Base-by-base conservation (phyloP, 2,888 invertebrate genomes). In the Teinopalpus imperialis region DNA sequence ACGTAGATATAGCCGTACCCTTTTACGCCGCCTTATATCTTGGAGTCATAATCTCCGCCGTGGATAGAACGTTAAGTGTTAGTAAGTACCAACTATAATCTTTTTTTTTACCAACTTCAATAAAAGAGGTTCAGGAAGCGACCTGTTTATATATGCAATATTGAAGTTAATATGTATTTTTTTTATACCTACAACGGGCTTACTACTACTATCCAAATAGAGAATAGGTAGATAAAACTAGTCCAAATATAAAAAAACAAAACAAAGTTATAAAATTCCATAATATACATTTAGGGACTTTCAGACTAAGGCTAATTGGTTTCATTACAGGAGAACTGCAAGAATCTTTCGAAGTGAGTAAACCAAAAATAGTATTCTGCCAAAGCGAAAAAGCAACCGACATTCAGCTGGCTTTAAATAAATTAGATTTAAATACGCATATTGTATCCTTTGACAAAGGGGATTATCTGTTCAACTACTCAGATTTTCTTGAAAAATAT, bases 21-120 rank as follows among this genome's bases (percentile, higher is more conserved):
- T 72, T 82, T 34, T 76, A 90, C 29, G 88, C 89, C 1, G 74
- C 81, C 0, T 51, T 86, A 1, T 89, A 74, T 53, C 65, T 87
- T 3, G 90, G 90, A 1, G 67, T 78, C 1, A 57, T 63, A n/a
- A 48, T 72, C n/a, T 64, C 76, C 1, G 65, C 66, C 2, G 46
- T 70, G 0, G 82, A 82, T 42, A 56, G 50, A 1, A 69, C 63
- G 23, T 57, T 78, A 18, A 57, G 60, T 14, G 49, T 69, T 7
- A 55, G 81, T 82, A 56, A 69, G 77, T 74, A 53, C 12, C 3
- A 10, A 7, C 10, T 3, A 21, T 1, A 24, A 13, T 30, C n/a
- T n/a, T n/a, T n/a, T n/a, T n/a, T n/a, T n/a, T n/a, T n/a, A n/a
- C n/a, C n/a, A n/a, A n/a, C n/a, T n/a, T n/a, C n/a, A n/a, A n/a